Conservation (phyloP, 23 tunicate genomes). For the Diplosoma virens region DNA sequence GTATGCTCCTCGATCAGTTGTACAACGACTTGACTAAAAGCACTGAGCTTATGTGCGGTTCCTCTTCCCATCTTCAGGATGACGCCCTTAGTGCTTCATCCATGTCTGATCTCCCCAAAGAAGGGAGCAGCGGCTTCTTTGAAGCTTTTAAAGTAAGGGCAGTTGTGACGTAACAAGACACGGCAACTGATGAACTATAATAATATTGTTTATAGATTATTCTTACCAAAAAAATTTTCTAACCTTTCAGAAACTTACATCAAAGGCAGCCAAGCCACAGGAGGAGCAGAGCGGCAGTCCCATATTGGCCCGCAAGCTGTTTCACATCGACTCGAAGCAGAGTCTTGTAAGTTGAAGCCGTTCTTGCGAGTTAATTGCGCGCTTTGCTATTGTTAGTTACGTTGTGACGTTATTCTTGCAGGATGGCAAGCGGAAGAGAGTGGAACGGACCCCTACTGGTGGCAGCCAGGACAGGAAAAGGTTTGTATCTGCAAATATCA, state of each 20-base stretch:
- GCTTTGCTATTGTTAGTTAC: no score
- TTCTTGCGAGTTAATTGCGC: no score
- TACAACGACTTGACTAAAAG: constrained; percentile 60
- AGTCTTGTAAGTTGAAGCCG: constrained; percentile 22
- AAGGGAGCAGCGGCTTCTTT: constrained; percentile 60
- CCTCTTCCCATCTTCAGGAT: constrained; percentile 8
- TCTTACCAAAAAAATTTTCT: not conserved
- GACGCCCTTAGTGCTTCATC: constrained; percentile 76
- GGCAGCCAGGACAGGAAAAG: constrained; percentile 57
- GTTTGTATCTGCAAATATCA: not conserved
- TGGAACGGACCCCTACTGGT: constrained; percentile 47
- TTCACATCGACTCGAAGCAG: constrained; percentile 1
- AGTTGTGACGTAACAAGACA: not conserved
- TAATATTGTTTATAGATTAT: not conserved
- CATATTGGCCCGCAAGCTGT: not conserved
- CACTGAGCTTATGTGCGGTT: constrained; percentile 67
- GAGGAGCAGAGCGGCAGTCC: constrained; percentile 12
- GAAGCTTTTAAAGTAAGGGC: constrained; percentile 81
- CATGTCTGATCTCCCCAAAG: constrained; percentile 70
- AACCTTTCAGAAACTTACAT: constrained; percentile 6
- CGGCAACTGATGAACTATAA: not conserved
- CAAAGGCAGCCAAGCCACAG: not conserved
- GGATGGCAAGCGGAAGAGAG: constrained; percentile 15
- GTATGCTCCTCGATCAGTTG: constrained; percentile 85
- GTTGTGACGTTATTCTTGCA: no score